phyloP scores from a whole-genome alignment of 2,797 vertebrate species.

The Sparidentex hasta region DNA sequence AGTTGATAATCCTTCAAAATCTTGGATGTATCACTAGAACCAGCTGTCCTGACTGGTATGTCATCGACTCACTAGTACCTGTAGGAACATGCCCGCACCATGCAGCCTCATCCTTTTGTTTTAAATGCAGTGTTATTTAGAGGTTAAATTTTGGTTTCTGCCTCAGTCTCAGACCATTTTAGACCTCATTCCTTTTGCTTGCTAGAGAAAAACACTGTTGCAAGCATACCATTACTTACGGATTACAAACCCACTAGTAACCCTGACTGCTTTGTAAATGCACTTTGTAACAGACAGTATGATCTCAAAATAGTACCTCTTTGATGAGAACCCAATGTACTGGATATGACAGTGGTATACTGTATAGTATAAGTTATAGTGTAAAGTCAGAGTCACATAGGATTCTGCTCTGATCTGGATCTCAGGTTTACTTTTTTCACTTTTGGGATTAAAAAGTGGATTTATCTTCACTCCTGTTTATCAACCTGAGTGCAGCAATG shows the following conservation, averaged over 20 bases:
- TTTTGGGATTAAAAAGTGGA: no score
- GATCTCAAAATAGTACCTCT: not conserved
- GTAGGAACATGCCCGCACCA: not conserved
- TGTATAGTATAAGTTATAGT: no score
- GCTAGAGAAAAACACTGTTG: not conserved
- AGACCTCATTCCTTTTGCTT: not conserved
- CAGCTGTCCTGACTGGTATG: slow-evolving; percentile 7
- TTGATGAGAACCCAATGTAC: not conserved
- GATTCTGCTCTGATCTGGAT: no score
- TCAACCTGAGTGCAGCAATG: no score
- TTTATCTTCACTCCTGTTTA: no score
- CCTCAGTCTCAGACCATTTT: not conserved
- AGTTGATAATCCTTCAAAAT: not conserved
- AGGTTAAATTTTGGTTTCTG: not conserved
- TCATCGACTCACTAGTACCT: not conserved
- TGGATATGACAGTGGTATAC: not conserved
- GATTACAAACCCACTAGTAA: not conserved
- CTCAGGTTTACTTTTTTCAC: no score
- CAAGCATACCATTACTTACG: not conserved
- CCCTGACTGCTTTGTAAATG: not conserved
- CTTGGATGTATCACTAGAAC: slow-evolving; percentile 8
- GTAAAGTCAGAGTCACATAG: not conserved
- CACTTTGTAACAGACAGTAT: no score
- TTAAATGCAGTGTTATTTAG: not conserved
- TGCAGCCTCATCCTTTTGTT: not conserved